Percentiles rank a stretch among this genome's conserved stretches.
These are phyloP conservation scores for Amphiprion percula DNA, from an alignment of 2,113 vertebrate genomes.

Conservation along the genomic window DNA sequence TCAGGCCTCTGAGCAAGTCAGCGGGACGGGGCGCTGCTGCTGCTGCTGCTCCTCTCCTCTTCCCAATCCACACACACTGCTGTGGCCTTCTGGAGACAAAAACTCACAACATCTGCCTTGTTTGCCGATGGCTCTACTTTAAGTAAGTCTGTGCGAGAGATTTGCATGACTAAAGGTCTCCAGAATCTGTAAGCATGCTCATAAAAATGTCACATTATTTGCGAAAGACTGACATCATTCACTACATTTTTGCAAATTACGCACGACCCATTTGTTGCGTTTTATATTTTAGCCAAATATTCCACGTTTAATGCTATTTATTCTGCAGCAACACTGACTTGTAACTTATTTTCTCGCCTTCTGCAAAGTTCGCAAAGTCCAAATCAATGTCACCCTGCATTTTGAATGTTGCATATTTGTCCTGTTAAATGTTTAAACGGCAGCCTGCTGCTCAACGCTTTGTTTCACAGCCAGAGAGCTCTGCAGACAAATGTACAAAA, in stretches of 20 bases:
- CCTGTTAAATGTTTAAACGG: conserved; percentile 72
- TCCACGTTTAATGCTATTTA: background rate
- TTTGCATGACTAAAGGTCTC: conserved; percentile 2
- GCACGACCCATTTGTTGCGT: background rate
- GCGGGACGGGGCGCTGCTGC: conserved; percentile 61
- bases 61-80: conserved; percentile 18
- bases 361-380: conserved; percentile 58
- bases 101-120: conserved; percentile 58
- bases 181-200: background rate
- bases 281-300: conserved; percentile 2
- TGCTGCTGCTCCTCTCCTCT: conserved; percentile 30
- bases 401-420: conserved; percentile 63
- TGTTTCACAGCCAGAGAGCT: conserved; percentile 45
- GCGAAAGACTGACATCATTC: conserved; percentile 5
- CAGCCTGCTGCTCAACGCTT: conserved; percentile 51
- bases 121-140: conserved; percentile 74
- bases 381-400: conserved; percentile 66
- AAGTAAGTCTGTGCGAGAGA: conserved; percentile 43
- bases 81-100: conserved; percentile 46
- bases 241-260: background rate
- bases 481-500: conserved; percentile 38
- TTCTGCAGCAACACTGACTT: conserved; percentile 26
- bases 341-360: conserved; percentile 41
- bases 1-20: conserved; percentile 79
- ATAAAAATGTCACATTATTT: background rate